These are phyloP conservation scores for Caenorhabditis sulstoni DNA, from an alignment of 2,888 invertebrate genomes.

Conservation along the genomic window DNA sequence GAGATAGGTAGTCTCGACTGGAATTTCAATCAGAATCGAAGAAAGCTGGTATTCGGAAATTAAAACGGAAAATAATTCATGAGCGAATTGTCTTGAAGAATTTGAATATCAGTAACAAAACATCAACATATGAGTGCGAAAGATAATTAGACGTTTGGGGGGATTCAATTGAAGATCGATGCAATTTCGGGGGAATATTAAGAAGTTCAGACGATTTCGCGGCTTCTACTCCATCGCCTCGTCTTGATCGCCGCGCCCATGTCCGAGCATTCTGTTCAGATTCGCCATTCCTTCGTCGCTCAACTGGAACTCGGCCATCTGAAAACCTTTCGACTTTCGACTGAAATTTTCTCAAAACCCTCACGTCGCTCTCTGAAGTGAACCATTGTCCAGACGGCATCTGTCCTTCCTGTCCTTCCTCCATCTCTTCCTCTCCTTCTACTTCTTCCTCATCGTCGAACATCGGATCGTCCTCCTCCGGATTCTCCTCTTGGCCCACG, in stretches of 20 bases:
- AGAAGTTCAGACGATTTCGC: background rate
- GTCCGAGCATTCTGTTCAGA: constrained; percentile 71
- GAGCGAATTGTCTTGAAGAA: background rate
- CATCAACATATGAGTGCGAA: background rate
- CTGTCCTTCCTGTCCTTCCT: constrained; percentile 3
- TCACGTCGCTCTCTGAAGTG: constrained; percentile 64
- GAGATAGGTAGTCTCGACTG: no score
- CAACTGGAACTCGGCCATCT: constrained; percentile 65
- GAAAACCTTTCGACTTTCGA: no score
- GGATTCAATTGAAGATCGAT: constrained; percentile 26
- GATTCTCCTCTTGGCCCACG: constrained; percentile 88
- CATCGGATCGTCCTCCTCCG: constrained; percentile 86
- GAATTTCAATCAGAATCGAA: background rate
- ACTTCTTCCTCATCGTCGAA: constrained; percentile 44
- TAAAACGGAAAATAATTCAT: background rate
- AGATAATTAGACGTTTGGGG: background rate
- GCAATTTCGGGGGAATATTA: background rate
- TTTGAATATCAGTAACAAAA: background rate
- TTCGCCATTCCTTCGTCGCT: constrained; percentile 75
- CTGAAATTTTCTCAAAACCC: background rate
- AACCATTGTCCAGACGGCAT: constrained; percentile 56
- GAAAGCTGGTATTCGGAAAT: background rate
- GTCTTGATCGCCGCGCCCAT: constrained; percentile 22
- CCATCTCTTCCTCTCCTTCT: constrained; percentile 29
- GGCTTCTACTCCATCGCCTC: constrained; percentile 47